A percentile compares a stretch with the other conserved stretches of the same genome.
Evolutionary conservation across 2,888 invertebrate genomes (phyloP).

Genomic region (Eupithecia subumbrata): DNA sequence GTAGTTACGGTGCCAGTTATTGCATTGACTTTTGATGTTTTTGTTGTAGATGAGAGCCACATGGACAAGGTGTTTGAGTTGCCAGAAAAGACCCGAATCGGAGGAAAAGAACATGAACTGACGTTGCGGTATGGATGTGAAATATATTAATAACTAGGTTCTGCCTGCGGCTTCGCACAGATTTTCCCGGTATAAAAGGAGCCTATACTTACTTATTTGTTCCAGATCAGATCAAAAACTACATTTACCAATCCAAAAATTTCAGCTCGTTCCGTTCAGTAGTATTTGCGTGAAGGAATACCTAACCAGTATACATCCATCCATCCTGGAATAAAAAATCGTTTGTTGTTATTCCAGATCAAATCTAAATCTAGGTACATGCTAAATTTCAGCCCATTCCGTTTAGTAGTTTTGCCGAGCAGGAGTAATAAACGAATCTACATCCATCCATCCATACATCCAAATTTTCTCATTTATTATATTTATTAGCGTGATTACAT

Average conservation of each 20-base stretch:
- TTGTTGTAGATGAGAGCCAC: slow-evolving; percentile 75
- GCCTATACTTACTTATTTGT: neutral
- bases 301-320: neutral
- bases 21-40: neutral
- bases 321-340: neutral
- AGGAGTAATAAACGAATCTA: too few species aligned
- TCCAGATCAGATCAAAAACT: neutral
- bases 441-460: too few species aligned
- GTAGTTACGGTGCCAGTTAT: neutral
- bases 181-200: neutral
- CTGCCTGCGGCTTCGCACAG: neutral
- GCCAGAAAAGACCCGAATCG: slow-evolving; percentile 88
- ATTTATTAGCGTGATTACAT: too few species aligned
- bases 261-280: neutral
- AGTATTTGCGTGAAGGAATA: neutral
- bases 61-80: slow-evolving; percentile 87
- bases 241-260: neutral
- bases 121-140: slow-evolving; percentile 74
- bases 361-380: too few species aligned
- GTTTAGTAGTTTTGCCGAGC: too few species aligned
- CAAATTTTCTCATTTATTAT: too few species aligned
- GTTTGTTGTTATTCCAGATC: too few species aligned
- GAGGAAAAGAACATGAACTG: slow-evolving; percentile 83
- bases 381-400: too few species aligned
- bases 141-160: neutral